These are phyloP conservation scores for Sesamia inferens DNA, from an alignment of 2,888 invertebrate genomes.

Conservation along the genomic window DNA sequence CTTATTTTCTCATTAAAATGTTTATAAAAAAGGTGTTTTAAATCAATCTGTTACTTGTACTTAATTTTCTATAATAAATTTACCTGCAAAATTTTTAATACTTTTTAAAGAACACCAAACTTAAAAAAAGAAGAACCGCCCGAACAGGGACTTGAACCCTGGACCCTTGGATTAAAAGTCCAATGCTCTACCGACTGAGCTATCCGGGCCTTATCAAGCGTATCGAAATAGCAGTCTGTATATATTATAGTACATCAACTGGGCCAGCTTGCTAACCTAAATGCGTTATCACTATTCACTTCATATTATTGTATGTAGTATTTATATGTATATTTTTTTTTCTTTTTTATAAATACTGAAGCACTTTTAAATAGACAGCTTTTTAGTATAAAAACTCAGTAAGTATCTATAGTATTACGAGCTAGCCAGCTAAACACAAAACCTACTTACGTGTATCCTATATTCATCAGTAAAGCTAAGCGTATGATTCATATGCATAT, in stretches of 20 bases:
- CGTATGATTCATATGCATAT: too few species aligned
- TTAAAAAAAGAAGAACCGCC: conserved; percentile 80
- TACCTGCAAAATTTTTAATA: not conserved
- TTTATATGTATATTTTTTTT: too few species aligned
- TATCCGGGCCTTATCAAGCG: conserved; percentile 88
- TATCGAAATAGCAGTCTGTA: conserved; percentile 5
- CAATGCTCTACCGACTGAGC: conserved; percentile 94
- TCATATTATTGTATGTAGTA: not conserved
- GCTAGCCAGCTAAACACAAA: not conserved
- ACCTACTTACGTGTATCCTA: too few species aligned
- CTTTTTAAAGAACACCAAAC: not conserved
- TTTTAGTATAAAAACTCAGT: not conserved
- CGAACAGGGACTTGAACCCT: conserved; percentile 94
- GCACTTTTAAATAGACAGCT: too few species aligned
- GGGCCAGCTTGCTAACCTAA: not conserved
- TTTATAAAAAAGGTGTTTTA: not conserved
- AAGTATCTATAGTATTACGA: not conserved
- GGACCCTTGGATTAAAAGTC: conserved; percentile 95
- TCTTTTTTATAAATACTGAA: not conserved
- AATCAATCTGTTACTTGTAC: not conserved
- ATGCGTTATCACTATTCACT: conserved; percentile 17
- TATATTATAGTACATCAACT: not conserved
- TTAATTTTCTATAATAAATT: not conserved
- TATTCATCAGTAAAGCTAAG: not conserved
- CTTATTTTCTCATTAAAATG: not conserved